Conservation (phyloP, 2,888 invertebrate genomes). For the Aphelenchoides bicaudatus region DNA sequence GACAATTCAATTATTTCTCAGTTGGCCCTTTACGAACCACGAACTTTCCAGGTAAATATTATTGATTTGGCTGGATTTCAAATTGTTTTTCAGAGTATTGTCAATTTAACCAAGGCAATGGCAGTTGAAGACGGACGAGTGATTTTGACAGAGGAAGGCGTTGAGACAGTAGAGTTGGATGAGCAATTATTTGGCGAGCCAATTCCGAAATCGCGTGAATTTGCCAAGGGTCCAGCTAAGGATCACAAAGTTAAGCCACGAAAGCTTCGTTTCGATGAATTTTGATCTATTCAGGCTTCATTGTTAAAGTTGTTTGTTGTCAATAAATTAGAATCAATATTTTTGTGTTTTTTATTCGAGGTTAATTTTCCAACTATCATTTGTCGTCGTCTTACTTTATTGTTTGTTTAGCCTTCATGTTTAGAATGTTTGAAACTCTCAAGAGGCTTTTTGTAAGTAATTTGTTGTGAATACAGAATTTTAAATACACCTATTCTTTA, state of each 20-base stretch:
- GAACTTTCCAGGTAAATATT: conserved; percentile 48
- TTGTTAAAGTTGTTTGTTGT: conserved; percentile 14
- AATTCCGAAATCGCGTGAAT: conserved; percentile 40
- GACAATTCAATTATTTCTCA: conserved; percentile 53
- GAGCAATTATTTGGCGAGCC: conserved; percentile 42
- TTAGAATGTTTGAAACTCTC: neutral
- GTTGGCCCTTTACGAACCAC: conserved; percentile 57
- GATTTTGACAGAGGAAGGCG: conserved; percentile 42
- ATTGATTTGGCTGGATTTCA: conserved; percentile 14
- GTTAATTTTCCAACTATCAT: no score
- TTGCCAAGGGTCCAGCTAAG: conserved; percentile 43
- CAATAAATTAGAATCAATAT: conserved; percentile 8
- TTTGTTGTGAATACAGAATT: neutral
- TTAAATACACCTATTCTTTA: neutral
- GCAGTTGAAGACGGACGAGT: conserved; percentile 42
- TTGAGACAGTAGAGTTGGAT: conserved; percentile 38
- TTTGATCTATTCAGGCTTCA: conserved; percentile 25
- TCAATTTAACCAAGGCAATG: conserved; percentile 49
- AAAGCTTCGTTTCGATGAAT: conserved; percentile 49
- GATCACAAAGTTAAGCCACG: conserved; percentile 48
- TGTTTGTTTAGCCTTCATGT: no score
- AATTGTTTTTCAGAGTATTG: conserved; percentile 41
- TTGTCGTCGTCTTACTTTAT: no score
- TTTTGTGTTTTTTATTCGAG: conserved; percentile 5
- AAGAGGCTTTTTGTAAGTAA: neutral